phyloP scores from a whole-genome alignment of 2,113 vertebrate genomes.

The Pseudolaguvia tuberculata region DNA sequence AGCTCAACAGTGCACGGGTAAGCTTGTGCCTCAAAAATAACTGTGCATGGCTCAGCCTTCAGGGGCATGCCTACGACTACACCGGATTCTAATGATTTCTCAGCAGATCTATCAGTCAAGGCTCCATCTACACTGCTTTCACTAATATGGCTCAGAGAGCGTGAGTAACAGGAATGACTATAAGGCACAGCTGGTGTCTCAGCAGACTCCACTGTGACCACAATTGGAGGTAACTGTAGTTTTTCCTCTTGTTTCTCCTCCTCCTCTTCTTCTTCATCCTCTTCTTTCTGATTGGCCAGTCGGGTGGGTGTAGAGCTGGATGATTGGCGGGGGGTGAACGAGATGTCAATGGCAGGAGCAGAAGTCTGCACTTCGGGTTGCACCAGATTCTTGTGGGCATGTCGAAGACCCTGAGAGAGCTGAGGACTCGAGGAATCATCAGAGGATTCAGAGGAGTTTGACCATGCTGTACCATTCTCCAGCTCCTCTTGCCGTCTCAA shows the following conservation, averaged over 20 bases:
- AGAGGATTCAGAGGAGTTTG: conserved; percentile 89
- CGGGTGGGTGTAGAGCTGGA: conserved; percentile 43
- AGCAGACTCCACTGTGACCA: conserved; percentile 26
- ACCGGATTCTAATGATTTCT: conserved; percentile 52
- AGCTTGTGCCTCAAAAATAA: conserved; percentile 28
- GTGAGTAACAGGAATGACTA: conserved; percentile 71
- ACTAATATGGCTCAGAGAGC: conserved; percentile 93
- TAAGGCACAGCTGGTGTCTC: conserved; percentile 59
- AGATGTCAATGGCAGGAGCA: conserved; percentile 72
- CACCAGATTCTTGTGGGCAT: conserved; percentile 69
- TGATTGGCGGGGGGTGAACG: conserved; percentile 73
- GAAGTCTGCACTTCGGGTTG: conserved; percentile 75
- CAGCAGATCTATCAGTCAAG: conserved; percentile 46
- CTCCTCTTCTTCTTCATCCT: conserved; percentile 47
- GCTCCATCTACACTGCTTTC: conserved; percentile 79
- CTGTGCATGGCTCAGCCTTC: conserved; percentile 38
- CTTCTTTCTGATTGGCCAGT: conserved; percentile 43
- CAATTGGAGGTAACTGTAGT: conserved; percentile 44
- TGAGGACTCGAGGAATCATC: conserved; percentile 92
- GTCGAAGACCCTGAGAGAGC: conserved; percentile 71
- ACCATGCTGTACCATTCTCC: conserved; percentile 89
- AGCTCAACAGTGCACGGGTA: background rate
- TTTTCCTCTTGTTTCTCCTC: conserved; percentile 49
- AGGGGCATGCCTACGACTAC: conserved; percentile 48
- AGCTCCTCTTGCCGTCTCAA: conserved; percentile 81